A percentile compares a stretch with the other conserved stretches of the same genome.
Evolutionary conservation across 2,888 invertebrate genomes (phyloP).

Genomic region (Hypomecis punctinalis): DNA sequence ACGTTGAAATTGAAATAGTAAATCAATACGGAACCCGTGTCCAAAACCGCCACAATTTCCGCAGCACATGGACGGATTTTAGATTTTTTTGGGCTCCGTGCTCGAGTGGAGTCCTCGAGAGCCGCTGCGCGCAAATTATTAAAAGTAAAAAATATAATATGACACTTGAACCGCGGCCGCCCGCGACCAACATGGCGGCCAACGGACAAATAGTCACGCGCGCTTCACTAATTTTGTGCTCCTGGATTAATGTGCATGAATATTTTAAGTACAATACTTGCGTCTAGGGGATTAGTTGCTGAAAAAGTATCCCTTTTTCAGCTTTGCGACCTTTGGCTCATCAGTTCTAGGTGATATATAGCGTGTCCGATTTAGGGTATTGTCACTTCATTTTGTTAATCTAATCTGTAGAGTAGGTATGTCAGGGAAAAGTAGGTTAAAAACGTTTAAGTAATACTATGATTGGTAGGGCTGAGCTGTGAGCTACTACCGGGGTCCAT

Average conservation of each 20-base stretch:
- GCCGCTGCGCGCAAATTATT: slow-evolving; percentile 78
- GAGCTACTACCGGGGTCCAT: too few relatives aligned
- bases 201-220: slow-evolving; percentile 54
- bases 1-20: neutral
- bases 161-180: slow-evolving; percentile 64
- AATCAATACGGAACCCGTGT: slow-evolving; percentile 63
- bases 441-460: too few relatives aligned
- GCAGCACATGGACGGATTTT: slow-evolving; percentile 78
- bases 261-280: neutral
- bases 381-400: too few relatives aligned
- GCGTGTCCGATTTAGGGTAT: too few relatives aligned
- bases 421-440: too few relatives aligned
- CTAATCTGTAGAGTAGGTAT: too few relatives aligned
- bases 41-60: slow-evolving; percentile 56
- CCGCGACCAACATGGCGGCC: slow-evolving; percentile 64
- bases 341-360: too few relatives aligned
- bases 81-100: slow-evolving; percentile 79
- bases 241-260: slow-evolving; percentile 29
- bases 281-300: neutral
- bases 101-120: slow-evolving; percentile 72
- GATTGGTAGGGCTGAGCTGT: too few relatives aligned
- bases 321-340: too few relatives aligned
- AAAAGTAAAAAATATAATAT: slow-evolving; percentile 73
- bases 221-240: slow-evolving; percentile 1
- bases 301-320: too few relatives aligned